Evolutionary conservation across 1,140 invertebrate genomes (phyloP), one percentile per base, ranked within the genome.

Genomic region (Microplitis demolitor): DNA sequence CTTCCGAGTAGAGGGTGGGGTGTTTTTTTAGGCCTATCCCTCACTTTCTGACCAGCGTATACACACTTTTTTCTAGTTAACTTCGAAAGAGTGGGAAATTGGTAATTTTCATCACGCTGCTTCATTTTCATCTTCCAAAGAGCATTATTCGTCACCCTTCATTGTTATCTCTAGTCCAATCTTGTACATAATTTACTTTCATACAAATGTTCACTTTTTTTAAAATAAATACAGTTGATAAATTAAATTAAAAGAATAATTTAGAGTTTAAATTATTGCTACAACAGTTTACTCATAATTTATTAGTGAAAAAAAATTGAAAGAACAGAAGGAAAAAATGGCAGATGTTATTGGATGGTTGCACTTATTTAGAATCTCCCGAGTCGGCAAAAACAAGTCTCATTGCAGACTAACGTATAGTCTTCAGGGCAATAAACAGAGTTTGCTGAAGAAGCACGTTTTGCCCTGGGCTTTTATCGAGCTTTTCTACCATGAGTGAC

Each of bases 61-160:
- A 16, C 35, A 50, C 13, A 11, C 14, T 37, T 13, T 54, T 63
- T 54, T 31, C 39, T 33, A 60, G 13, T 16, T 39, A 24, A 24
- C 24, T 66, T 11, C 51, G 14, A 67, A 77, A 66, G 72, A 73
- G 39, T 6, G 11, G 39, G 1, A 79, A 79, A 81, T 81, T 80
- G 79, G 73, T 80, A 78, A 73, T 78, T 78, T 78, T 81, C 80
- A 79, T 74, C 76, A 76, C 53, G 14, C 72, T 70, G 75, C 37
- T 76, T 77, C 77, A 75, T 79, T 80, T 78, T 75, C 78, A 78
- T 74, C 51, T 11, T 37, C 62, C 66, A 31, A 11, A 45, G 6
- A 45, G 39, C 45, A 11, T 51, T 24, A 51, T 9, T 51, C 37
- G 34, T 62, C 35, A 37, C 35, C 39, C 50, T 70, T 62, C 31